Conservation (phyloP, 2,797 vertebrate species). For the Remorina albescens region DNA sequence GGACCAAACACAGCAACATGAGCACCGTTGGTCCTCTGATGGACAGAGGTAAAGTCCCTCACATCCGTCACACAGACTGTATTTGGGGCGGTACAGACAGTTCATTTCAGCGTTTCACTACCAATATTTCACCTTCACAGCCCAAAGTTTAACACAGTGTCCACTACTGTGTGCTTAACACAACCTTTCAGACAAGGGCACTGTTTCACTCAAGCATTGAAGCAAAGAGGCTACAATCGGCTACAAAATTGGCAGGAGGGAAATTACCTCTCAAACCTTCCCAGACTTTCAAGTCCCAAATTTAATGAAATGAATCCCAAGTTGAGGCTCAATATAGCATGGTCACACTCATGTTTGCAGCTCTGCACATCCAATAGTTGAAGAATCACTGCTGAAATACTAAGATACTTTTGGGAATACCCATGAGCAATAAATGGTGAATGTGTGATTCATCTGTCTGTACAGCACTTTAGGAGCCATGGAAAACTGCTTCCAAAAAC, state of each 20-base stretch:
- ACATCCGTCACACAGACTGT: constrained; percentile 28
- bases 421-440: constrained; percentile 71
- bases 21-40: constrained; percentile 30
- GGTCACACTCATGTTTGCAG: constrained; percentile 42
- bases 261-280: constrained; percentile 30
- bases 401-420: constrained; percentile 70
- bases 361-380: constrained; percentile 56
- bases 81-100: constrained; percentile 46
- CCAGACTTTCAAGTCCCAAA: constrained; percentile 23
- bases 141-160: constrained; percentile 8
- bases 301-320: constrained; percentile 13
- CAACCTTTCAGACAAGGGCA: constrained; percentile 9
- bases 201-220: constrained; percentile 28
- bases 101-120: constrained; percentile 42
- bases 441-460: constrained; percentile 77
- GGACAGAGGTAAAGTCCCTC: constrained; percentile 28
- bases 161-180: neutral
- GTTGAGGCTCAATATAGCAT: constrained; percentile 34
- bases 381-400: constrained; percentile 66
- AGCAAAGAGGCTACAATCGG: constrained; percentile 35
- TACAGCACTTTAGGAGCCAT: constrained; percentile 75
- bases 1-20: constrained; percentile 20
- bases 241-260: constrained; percentile 44
- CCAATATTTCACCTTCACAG: constrained; percentile 18
- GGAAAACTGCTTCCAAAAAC: constrained; percentile 18